Evolutionary conservation across 1,140 invertebrate genomes (phyloP).

Genomic region (Lerema accius): DNA sequence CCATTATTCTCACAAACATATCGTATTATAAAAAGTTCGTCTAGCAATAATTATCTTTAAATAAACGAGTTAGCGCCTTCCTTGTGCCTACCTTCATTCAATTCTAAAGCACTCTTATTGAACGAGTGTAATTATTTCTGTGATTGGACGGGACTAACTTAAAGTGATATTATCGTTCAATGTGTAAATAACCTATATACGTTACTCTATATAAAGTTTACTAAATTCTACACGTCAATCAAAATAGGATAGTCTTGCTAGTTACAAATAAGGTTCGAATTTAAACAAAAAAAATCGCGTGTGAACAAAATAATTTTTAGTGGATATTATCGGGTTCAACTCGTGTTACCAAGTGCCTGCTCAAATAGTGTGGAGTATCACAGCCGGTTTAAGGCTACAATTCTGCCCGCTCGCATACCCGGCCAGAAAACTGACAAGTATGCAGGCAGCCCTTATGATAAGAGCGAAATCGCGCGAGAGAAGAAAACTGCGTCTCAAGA

Average conservation of each 20-base stretch:
- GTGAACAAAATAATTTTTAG: slow-evolving; percentile 32
- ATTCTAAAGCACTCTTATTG: slow-evolving; percentile 72
- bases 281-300: slow-evolving; percentile 38
- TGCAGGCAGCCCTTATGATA: slow-evolving; percentile 95
- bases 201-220: slow-evolving; percentile 39
- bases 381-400: slow-evolving; percentile 31
- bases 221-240: slow-evolving; percentile 37
- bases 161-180: slow-evolving; percentile 54
- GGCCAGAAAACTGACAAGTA: slow-evolving; percentile 86
- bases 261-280: slow-evolving; percentile 45
- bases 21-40: slow-evolving; percentile 70
- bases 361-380: slow-evolving; percentile 28
- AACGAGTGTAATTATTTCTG: slow-evolving; percentile 61
- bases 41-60: slow-evolving; percentile 54
- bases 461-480: slow-evolving; percentile 92
- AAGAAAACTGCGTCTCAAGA: slow-evolving; percentile 88
- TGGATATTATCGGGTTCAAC: slow-evolving; percentile 4
- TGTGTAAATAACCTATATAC: slow-evolving; percentile 35
- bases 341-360: slow-evolving; percentile 29
- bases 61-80: slow-evolving; percentile 73
- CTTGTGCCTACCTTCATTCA: slow-evolving; percentile 74
- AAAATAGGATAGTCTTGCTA: slow-evolving; percentile 60
- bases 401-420: slow-evolving; percentile 41
- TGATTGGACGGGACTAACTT: slow-evolving; percentile 62
- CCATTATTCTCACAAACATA: slow-evolving; percentile 77